Evolutionary conservation across 2,888 invertebrate species (phyloP), one percentile per base, ranked within the genome.

Genomic region (Catotricha subobsoleta): DNA sequence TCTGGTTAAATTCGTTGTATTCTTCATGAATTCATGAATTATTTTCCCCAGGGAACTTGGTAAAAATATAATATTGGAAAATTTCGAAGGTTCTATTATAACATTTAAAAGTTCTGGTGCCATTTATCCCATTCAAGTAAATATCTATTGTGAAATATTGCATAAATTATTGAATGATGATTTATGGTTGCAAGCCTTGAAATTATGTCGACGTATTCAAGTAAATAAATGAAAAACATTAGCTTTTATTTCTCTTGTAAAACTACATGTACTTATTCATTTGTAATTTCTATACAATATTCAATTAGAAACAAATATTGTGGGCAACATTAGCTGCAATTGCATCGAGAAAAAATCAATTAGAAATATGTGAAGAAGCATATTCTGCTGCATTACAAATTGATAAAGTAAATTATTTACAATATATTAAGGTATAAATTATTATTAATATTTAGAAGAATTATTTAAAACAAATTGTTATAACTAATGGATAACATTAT

Each of bases 301-400:
- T n/a, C 12, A 21, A 23, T 12, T 16, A 69, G 57, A 72, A 71
- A 48, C 67, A 68, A 44, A 74, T 74, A n/a, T 64, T 94, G 13
- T 98, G 97, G 97, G 86, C 92, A 0, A 88, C 88, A 48, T 67
- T 97, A 49, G 97, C 95, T 0, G 88, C 90, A 1, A 69, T 94
- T 58, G 80, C 97, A 1, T 83, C 86, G 43, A 80, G 86, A 48
- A 76, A 80, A 45, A 80, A 81, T 56, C 83, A 94, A 52, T 62
- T 92, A 41, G 75, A 80, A 44, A 80, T 90, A 6, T 92, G 95
- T 13, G 95, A 97, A 65, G 86, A 94, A 55, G 90, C 94, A 0
- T 98, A 90, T 59, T 84, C 92, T 8, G 82, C 84, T 9, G 79
- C 91, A n/a, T 71, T 79, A 50, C 78, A 86, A 62, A 78, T 72